Conservation (phyloP, 2,113 vertebrate species). For the Oreochromis niloticus region DNA sequence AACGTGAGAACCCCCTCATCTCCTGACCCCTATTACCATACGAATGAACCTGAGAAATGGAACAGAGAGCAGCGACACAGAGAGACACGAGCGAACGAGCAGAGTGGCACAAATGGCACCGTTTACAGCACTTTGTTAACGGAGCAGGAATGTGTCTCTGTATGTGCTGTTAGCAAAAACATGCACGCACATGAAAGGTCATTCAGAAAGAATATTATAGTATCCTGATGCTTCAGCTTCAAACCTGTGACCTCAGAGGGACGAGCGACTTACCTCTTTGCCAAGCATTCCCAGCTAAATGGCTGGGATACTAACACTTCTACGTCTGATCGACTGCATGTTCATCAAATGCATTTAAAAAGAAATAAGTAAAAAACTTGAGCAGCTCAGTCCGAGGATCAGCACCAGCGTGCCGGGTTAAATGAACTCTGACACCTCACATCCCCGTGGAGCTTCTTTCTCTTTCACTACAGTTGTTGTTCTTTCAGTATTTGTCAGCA, state of each 20-base stretch:
- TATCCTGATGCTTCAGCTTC: background rate
- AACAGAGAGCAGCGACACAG: slow-evolving; percentile 28
- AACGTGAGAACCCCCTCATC: slow-evolving; percentile 94
- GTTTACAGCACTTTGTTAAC: background rate
- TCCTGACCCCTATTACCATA: slow-evolving; percentile 92
- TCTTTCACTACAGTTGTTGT: background rate
- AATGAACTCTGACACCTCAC: background rate
- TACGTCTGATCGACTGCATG: background rate
- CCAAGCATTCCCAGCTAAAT: background rate
- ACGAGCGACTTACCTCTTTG: background rate
- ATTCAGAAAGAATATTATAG: background rate
- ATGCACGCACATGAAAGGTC: background rate
- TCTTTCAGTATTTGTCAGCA: background rate
- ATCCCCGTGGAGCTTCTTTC: background rate
- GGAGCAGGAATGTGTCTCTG: background rate
- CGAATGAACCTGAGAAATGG: slow-evolving; percentile 81
- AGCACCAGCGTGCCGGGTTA: background rate
- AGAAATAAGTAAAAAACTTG: background rate
- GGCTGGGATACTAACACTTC: background rate
- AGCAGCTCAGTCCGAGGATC: background rate
- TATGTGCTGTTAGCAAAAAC: background rate
- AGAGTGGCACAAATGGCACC: background rate
- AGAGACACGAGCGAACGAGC: slow-evolving; percentile 7
- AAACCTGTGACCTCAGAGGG: background rate
- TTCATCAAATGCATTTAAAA: background rate